Evolutionary conservation across 64 coral and sea anemone genomes (phyloP), one percentile per base, ranked within the genome.

Genomic region (Pachyseris speciosa): DNA sequence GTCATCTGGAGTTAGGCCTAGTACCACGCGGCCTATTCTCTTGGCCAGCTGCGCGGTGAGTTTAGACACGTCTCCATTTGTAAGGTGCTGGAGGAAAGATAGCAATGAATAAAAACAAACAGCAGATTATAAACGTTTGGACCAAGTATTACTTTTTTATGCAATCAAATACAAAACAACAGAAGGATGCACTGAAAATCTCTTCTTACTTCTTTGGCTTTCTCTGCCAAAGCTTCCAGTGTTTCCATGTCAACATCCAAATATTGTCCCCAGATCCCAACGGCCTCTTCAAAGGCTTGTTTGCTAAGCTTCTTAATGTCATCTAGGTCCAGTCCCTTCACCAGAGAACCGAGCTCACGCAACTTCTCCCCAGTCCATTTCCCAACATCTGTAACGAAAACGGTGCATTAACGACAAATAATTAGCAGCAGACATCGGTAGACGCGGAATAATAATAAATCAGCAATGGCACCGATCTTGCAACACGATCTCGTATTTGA

Each of bases 361-460:
- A 99, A 74, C 53, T 91, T 88, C 13, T 93, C 94, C 20, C 86
- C 87, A 76, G 86, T 91, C 97, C 97, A 99, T 70, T 95, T 89
- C 3, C 80, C 80, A 22, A 87, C 73, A 83, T 99, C 97, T 96
- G 41, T 48, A 25, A 59, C 16, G 22, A 51, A 31, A 43, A 24
- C 9, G 16, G 0, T 28, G 40, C 36, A 32, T 19, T 26, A 9
- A 47, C 2, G 22, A 31, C 45, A 48, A 20, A 22, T 36, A 1
- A 1, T 15, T 57, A 19, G 52, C 52, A 4, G 22, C 16, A 57
- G 19, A 20, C 15, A 20, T 57, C 22, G 5, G 36, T 30, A 37
- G 30, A 69, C 30, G 24, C 66, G 3, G n/a, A n/a, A n/a, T n/a
- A n/a, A n/a, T n/a, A n/a, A n/a, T n/a, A n/a, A 38, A 69, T n/a